Evolutionary conservation across 2,888 invertebrate genomes (phyloP), one percentile per base, ranked within the genome.

Genomic region (Rhamphomyia laevipes): DNA sequence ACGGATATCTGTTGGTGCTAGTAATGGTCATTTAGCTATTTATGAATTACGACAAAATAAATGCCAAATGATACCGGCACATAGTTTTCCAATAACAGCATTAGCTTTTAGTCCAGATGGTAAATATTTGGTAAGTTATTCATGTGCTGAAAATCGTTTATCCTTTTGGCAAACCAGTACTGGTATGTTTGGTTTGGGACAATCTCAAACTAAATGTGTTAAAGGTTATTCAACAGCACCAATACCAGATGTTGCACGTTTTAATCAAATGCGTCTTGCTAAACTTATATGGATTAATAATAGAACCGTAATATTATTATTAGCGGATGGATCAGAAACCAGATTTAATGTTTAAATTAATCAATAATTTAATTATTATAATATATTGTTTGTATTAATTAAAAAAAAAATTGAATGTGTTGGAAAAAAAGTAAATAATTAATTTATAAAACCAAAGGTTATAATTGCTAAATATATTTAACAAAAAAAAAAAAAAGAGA

Each of bases 101-200:
- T 78, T 89, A 63, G 86, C 93, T 35, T 96, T 99, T 75, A 94
- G 94, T 56, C 94, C 95, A 0, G 97, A 99, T 73, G 97, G 97
- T 16, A 93, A 97, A 63, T 94, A 87, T 69, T 78, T 99, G 56
- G 96, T 94, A 41, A 94, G 96, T 27, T 99, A 95, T 72, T 91
- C 94, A 41, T 89, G 90, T 58, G 76, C 81, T 10, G 99, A 99
- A 70, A 94, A 95, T 71, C 82, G 92, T 57, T 79, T 99, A 47
- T 92, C 89, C 58, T 97, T 99, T 74, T 99, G 97, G 97, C 97
- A 97, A 81, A 95, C 94, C 56, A 82, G 82, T 52, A 80, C 91
- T 65, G 86, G 91, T 83, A 88, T 97, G 83, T 95, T 99, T 74
- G 97, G 96, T 1, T 76, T 99, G 61, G 99, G 99, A 15, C 92